Evolutionary conservation across 2,888 invertebrate genomes (phyloP).

Genomic region (Cephus sareptanus): DNA sequence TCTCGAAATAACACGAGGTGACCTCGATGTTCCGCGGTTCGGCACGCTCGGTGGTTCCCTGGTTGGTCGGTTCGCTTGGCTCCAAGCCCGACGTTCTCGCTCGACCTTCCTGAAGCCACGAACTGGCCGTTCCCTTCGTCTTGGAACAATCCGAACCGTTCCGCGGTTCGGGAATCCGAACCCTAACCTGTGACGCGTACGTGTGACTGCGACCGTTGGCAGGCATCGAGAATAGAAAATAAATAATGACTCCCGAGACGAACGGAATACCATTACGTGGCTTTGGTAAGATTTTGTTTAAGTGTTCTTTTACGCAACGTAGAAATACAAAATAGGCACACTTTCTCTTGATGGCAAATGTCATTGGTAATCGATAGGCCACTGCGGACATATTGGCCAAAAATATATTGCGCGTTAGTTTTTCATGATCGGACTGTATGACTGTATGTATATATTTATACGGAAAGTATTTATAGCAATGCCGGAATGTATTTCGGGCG

Average conservation of each 20-base stretch:
- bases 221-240: background rate
- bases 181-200: background rate
- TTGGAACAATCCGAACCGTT: background rate
- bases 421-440: background rate
- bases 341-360: background rate
- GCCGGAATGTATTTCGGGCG: background rate
- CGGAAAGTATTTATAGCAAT: background rate
- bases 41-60: slow-evolving; percentile 27
- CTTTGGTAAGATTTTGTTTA: background rate
- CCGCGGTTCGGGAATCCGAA: background rate
- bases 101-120: slow-evolving; percentile 27
- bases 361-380: background rate
- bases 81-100: slow-evolving; percentile 33
- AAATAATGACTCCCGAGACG: background rate
- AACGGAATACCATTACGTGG: background rate
- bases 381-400: background rate
- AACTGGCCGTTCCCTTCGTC: slow-evolving; percentile 8
- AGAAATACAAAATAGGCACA: background rate
- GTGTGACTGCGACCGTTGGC: background rate
- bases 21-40: slow-evolving; percentile 31
- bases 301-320: background rate
- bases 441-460: background rate
- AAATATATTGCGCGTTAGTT: background rate
- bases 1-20: slow-evolving; percentile 41
- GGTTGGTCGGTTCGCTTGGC: slow-evolving; percentile 13